These are phyloP conservation scores for Pao palembangensis DNA, from an alignment of 2,113 vertebrate species.

Conservation along the genomic window DNA sequence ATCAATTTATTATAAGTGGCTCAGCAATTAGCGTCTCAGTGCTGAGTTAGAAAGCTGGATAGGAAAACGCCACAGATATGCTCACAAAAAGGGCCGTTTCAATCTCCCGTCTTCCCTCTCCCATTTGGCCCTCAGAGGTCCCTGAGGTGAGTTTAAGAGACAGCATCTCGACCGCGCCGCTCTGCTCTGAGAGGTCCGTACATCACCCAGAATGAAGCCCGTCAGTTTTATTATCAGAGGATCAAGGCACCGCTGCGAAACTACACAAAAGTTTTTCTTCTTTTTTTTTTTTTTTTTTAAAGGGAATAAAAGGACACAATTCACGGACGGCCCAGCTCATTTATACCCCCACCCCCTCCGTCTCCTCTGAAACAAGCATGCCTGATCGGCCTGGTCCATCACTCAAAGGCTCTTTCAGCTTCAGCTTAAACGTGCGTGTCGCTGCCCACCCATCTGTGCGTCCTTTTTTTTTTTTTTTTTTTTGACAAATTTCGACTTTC, in stretches of 20 bases:
- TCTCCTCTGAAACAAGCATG: slow-evolving; percentile 45
- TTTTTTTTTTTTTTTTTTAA: slow-evolving; percentile 2
- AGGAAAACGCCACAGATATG: slow-evolving; percentile 13
- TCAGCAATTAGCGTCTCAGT: slow-evolving; percentile 62
- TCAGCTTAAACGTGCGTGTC: slow-evolving; percentile 50
- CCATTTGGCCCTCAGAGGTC: slow-evolving; percentile 42
- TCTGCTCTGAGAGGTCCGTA: slow-evolving; percentile 69
- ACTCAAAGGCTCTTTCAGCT: slow-evolving; percentile 49
- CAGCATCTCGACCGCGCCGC: slow-evolving; percentile 62
- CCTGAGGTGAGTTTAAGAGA: slow-evolving; percentile 72
- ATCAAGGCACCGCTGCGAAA: slow-evolving; percentile 59
- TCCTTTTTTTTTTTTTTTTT: slow-evolving; percentile 1
- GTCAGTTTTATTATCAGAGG: slow-evolving; percentile 72
- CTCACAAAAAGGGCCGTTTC: slow-evolving; percentile 40
- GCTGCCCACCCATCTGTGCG: slow-evolving; percentile 28
- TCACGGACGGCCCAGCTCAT: slow-evolving; percentile 36
- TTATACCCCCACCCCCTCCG: slow-evolving; percentile 15
- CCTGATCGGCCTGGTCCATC: slow-evolving; percentile 68
- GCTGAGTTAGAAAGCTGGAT: slow-evolving; percentile 30
- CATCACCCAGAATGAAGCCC: slow-evolving; percentile 71
- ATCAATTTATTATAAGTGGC: slow-evolving; percentile 64
- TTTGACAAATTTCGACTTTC: too few relatives aligned
- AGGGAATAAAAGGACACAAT: slow-evolving; percentile 44
- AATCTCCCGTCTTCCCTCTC: slow-evolving; percentile 46
- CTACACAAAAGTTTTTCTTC: slow-evolving; percentile 22